Conservation (phyloP, 2,888 invertebrate genomes). For the Panzeria rudis region DNA sequence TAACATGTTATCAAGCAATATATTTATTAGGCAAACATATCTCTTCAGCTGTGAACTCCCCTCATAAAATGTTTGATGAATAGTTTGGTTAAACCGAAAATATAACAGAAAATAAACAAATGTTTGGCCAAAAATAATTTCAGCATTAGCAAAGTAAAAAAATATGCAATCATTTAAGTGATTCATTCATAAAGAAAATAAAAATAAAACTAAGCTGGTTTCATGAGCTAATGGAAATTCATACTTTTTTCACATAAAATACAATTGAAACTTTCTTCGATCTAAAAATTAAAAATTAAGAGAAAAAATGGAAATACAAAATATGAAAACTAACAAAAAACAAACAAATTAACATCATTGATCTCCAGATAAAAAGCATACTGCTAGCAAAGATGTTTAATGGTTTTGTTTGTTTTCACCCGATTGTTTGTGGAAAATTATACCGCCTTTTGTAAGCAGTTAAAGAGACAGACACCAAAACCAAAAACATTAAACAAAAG, state of each 20-base stretch:
- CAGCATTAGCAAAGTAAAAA: conserved; percentile 25
- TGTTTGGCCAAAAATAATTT: conserved; percentile 17
- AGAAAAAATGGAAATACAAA: background rate
- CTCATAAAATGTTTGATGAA: conserved; percentile 23
- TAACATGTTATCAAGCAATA: too few relatives aligned
- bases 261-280: conserved; percentile 66
- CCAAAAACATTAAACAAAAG: conserved; percentile 55
- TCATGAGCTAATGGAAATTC: conserved; percentile 32
- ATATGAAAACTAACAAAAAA: background rate
- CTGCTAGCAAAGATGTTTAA: conserved; percentile 43
- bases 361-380: conserved; percentile 51
- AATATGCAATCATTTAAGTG: conserved; percentile 40
- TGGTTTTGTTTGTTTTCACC: conserved; percentile 55
- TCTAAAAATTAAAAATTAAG: conserved; percentile 45
- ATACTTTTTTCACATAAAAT: conserved; percentile 2
- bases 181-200: conserved; percentile 60
- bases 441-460: conserved; percentile 49
- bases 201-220: conserved; percentile 9
- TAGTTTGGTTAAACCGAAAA: background rate
- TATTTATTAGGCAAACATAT: too few relatives aligned
- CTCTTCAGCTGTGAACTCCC: background rate
- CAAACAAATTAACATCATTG: conserved; percentile 55
- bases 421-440: conserved; percentile 65
- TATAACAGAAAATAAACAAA: background rate
- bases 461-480: conserved; percentile 19